phyloP scores from a whole-genome alignment of 2,888 invertebrate genomes.

The Pseudanteris insignis region DNA sequence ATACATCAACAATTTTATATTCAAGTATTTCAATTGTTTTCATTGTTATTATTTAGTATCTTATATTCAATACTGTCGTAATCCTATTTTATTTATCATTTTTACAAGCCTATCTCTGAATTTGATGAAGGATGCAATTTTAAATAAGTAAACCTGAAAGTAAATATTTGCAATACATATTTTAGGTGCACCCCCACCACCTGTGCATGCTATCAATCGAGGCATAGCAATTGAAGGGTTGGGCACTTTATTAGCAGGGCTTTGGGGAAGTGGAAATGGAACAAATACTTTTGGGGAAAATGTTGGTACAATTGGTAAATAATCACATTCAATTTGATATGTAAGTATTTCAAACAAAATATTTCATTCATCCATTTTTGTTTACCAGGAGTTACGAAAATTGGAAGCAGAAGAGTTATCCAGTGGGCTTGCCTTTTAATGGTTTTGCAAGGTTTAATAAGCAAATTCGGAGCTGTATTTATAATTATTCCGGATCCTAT shows the following conservation, averaged over 20 bases:
- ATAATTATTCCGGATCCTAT: constrained; percentile 82
- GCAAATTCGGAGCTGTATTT: constrained; percentile 82
- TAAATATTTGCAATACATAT: constrained; percentile 1
- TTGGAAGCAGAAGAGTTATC: constrained; percentile 82
- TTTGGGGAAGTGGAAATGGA: constrained; percentile 87
- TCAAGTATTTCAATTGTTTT: too few relatives aligned
- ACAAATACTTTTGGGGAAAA: constrained; percentile 92
- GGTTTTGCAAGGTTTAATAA: constrained; percentile 78
- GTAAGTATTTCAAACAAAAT: too few relatives aligned
- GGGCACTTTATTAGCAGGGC: constrained; percentile 83
- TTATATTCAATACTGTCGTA: too few relatives aligned
- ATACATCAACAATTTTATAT: too few relatives aligned
- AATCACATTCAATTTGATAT: too few relatives aligned
- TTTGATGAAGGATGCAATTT: too few relatives aligned
- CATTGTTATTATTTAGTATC: too few relatives aligned
- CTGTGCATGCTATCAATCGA: constrained; percentile 86
- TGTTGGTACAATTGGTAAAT: constrained; percentile 83
- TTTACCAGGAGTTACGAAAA: constrained; percentile 68
- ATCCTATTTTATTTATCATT: too few relatives aligned
- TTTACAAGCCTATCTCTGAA: too few relatives aligned
- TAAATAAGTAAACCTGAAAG: too few relatives aligned
- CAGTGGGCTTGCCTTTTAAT: constrained; percentile 80
- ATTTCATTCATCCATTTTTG: neutral
- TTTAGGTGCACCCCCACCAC: constrained; percentile 81
- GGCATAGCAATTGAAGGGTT: constrained; percentile 87